Evolutionary conservation across 2,888 invertebrate species (phyloP).

Genomic region (Cheilosia scutellata): DNA sequence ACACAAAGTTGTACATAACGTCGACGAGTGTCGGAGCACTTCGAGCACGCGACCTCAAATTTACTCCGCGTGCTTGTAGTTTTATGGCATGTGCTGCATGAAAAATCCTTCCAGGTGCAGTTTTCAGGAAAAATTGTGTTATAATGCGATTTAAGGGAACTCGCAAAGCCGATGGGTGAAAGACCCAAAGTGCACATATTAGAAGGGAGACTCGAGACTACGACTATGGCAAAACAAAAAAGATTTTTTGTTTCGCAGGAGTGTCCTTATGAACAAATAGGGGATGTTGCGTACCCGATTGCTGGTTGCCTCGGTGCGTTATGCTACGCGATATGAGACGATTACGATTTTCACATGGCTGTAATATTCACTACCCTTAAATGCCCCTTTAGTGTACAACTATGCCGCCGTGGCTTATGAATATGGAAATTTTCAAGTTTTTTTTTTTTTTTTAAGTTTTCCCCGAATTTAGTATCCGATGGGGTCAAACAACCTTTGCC

Average conservation of each 20-base stretch:
- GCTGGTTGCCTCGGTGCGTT: constrained; percentile 49
- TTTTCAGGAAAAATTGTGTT: constrained; percentile 70
- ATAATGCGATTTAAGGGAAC: constrained; percentile 74
- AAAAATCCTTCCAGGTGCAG: constrained; percentile 76
- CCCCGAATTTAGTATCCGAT: constrained; percentile 31
- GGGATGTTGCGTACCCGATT: constrained; percentile 70
- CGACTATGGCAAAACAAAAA: constrained; percentile 61
- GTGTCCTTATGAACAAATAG: constrained; percentile 65
- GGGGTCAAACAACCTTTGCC: constrained; percentile 65
- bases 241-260: constrained; percentile 64
- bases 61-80: constrained; percentile 69
- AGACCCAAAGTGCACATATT: constrained; percentile 69
- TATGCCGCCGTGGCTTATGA: constrained; percentile 52
- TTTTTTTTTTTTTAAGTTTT: constrained; percentile 11
- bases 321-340: constrained; percentile 46
- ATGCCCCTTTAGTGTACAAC: constrained; percentile 56
- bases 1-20: constrained; percentile 75
- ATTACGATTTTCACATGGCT: constrained; percentile 67
- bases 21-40: constrained; percentile 84
- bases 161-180: constrained; percentile 66
- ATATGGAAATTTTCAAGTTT: constrained; percentile 63
- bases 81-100: constrained; percentile 74
- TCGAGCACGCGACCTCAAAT: constrained; percentile 82
- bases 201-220: constrained; percentile 43
- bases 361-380: constrained; percentile 61